These are phyloP conservation scores for Burhinus oedicnemus DNA, from an alignment of 2,113 vertebrate species.

Conservation along the genomic window DNA sequence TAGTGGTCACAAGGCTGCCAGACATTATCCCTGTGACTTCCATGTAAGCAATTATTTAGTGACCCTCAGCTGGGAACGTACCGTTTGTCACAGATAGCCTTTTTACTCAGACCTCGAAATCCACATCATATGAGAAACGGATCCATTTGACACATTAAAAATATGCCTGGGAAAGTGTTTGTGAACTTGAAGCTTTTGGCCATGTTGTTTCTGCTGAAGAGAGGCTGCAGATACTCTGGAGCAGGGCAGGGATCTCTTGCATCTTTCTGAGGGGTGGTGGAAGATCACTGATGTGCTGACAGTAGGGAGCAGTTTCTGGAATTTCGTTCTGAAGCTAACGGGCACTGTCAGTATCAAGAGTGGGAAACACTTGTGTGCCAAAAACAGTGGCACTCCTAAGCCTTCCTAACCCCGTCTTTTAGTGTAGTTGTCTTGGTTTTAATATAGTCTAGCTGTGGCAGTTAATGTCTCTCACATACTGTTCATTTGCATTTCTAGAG, in stretches of 20 bases:
- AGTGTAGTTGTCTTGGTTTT: background rate
- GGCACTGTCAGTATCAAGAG: background rate
- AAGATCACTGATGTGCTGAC: background rate
- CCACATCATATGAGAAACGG: background rate
- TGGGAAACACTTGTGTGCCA: background rate
- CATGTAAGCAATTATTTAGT: background rate
- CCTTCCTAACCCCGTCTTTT: background rate
- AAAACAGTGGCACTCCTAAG: background rate
- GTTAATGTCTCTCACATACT: background rate
- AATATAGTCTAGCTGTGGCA: background rate
- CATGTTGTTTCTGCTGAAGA: background rate
- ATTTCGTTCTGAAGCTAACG: background rate
- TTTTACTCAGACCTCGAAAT: background rate
- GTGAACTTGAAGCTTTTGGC: background rate
- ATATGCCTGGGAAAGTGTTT: background rate
- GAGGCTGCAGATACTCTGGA: background rate
- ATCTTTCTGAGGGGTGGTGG: background rate
- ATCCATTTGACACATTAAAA: background rate
- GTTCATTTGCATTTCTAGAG: background rate
- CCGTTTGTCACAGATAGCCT: background rate
- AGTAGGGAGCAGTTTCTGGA: background rate
- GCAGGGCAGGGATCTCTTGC: background rate
- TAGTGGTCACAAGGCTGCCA: background rate
- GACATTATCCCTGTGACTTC: background rate
- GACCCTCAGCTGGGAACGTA: background rate